Evolutionary conservation across 1,140 invertebrate genomes (phyloP).

Genomic region (Diplogasteroides magnus): DNA sequence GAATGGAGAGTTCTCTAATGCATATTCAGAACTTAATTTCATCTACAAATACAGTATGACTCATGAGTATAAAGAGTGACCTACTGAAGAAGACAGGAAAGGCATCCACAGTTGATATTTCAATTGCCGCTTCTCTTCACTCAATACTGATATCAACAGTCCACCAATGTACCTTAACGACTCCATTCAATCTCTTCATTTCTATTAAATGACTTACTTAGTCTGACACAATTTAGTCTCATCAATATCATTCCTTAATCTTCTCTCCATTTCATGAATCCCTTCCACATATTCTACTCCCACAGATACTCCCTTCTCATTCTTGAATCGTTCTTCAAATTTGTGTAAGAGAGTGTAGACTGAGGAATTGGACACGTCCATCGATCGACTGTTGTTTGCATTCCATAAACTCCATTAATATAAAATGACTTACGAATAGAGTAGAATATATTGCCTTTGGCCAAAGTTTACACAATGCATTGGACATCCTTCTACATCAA

Average conservation of each 20-base stretch:
- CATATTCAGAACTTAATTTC: neutral
- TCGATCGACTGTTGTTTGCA: no score
- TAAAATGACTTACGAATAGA: neutral
- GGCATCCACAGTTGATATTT: neutral
- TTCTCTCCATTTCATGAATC: neutral
- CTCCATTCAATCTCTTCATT: no score
- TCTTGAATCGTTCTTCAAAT: neutral
- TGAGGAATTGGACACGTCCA: no score
- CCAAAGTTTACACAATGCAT: neutral
- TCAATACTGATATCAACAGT: neutral
- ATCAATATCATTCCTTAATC: neutral
- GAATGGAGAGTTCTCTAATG: neutral
- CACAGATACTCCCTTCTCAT: neutral
- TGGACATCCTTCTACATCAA: neutral
- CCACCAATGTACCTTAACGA: neutral
- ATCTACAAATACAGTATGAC: neutral
- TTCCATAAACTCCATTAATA: neutral
- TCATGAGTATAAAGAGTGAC: neutral
- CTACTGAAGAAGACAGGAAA: neutral
- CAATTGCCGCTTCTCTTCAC: neutral
- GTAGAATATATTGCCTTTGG: neutral
- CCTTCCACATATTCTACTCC: neutral
- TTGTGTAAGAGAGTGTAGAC: no score
- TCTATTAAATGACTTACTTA: neutral
- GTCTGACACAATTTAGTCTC: neutral